Conservation (phyloP, 2,113 vertebrate genomes). For the Tricholaema leucomelas region DNA sequence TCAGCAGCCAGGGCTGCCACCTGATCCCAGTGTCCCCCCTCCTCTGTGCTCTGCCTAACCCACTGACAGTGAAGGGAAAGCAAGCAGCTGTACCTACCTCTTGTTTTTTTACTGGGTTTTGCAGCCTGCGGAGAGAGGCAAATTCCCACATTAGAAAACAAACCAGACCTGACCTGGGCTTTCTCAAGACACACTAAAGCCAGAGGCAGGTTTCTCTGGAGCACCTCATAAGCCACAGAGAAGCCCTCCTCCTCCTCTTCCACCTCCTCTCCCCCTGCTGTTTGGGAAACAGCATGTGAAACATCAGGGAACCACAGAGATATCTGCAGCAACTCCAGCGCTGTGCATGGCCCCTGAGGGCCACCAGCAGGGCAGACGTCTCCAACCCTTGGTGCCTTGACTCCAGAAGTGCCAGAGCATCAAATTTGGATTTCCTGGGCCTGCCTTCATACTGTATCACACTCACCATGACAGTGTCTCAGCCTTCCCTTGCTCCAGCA, state of each 20-base stretch:
- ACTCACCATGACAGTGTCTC: not conserved
- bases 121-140: constrained; percentile 66
- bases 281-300: not conserved
- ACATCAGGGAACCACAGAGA: not conserved
- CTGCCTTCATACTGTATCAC: not conserved
- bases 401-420: not conserved
- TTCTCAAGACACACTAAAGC: too few species aligned
- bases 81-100: constrained; percentile 68
- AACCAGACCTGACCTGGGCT: not conserved
- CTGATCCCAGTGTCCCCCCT: not conserved
- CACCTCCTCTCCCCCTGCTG: fast-evolving
- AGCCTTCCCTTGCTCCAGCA: not conserved
- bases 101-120: constrained; percentile 70
- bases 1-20: not conserved
- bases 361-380: not conserved
- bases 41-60: fast-evolving
- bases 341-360: not conserved
- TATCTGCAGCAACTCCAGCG: not conserved
- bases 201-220: not conserved
- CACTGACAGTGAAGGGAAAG: fast-evolving
- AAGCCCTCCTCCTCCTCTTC: not conserved
- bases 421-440: not conserved
- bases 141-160: not conserved
- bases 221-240: not conserved
- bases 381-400: not conserved